These are phyloP conservation scores for Blennius ocellaris DNA, from an alignment of 2,113 vertebrate species.

Conservation along the genomic window DNA sequence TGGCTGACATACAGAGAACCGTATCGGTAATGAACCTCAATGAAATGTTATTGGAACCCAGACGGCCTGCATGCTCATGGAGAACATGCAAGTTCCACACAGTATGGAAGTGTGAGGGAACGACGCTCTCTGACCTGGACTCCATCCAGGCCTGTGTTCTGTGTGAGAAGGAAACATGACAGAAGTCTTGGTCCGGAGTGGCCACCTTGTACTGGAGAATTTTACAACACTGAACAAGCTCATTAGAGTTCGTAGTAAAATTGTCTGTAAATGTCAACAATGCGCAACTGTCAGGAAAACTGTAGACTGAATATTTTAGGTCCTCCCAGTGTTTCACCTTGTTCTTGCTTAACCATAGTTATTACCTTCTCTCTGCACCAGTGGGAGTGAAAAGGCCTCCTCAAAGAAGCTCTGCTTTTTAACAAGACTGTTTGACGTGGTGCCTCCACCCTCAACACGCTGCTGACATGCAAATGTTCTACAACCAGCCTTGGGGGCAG, in stretches of 20 bases:
- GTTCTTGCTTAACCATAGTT: constrained; percentile 12
- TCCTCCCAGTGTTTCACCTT: background rate
- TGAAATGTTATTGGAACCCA: too few relatives aligned
- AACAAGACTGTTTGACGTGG: constrained; percentile 9
- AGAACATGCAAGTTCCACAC: too few relatives aligned
- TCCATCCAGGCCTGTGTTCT: too few relatives aligned
- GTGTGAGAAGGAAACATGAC: background rate
- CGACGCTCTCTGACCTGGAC: too few relatives aligned
- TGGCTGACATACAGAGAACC: too few relatives aligned
- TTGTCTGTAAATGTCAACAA: background rate
- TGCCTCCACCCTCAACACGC: background rate
- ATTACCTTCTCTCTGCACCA: constrained; percentile 22
- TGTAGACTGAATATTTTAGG: background rate
- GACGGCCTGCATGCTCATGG: too few relatives aligned
- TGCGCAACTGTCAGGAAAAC: background rate
- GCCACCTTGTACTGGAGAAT: background rate
- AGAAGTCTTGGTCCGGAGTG: constrained; percentile 9
- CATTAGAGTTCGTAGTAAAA: background rate
- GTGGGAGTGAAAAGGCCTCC: background rate
- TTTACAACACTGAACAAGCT: background rate
- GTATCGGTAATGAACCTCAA: too few relatives aligned
- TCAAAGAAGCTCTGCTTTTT: background rate
- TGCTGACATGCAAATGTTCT: constrained; percentile 18
- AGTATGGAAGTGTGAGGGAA: too few relatives aligned
- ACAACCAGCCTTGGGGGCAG: constrained; percentile 26